phyloP scores from a whole-genome alignment of 2,113 vertebrate species.

The Micronisus gabar region DNA sequence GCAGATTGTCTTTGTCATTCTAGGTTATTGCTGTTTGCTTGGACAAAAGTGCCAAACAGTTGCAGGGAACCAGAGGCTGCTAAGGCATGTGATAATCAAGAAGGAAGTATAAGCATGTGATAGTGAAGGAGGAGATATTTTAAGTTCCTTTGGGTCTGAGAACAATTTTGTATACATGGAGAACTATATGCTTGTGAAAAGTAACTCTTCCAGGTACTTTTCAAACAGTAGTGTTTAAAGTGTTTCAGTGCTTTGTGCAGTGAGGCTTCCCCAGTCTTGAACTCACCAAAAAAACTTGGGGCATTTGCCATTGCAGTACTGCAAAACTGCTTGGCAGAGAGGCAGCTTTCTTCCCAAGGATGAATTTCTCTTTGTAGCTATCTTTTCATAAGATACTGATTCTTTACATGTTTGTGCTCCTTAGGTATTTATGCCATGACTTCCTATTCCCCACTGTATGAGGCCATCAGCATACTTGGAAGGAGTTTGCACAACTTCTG shows the following conservation, averaged over 20 bases:
- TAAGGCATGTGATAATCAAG: background rate
- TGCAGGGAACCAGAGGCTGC: background rate
- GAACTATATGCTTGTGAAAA: background rate
- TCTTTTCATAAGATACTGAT: background rate
- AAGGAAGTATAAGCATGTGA: background rate
- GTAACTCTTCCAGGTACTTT: background rate
- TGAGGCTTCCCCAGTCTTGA: background rate
- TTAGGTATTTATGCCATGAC: background rate
- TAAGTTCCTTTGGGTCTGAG: background rate
- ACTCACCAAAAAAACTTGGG: background rate
- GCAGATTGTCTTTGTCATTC: background rate
- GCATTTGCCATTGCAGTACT: background rate
- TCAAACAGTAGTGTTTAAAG: background rate
- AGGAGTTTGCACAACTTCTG: background rate
- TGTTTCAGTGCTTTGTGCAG: background rate
- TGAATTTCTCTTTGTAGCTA: background rate
- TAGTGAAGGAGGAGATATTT: background rate
- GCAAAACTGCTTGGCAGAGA: background rate
- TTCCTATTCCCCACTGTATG: background rate
- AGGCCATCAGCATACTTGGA: background rate
- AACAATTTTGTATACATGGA: background rate
- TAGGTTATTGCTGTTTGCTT: background rate
- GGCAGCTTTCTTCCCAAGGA: background rate
- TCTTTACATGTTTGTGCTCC: background rate
- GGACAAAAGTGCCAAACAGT: background rate